Evolutionary conservation across 2,888 invertebrate genomes (phyloP).

Genomic region (Globia sparganii): DNA sequence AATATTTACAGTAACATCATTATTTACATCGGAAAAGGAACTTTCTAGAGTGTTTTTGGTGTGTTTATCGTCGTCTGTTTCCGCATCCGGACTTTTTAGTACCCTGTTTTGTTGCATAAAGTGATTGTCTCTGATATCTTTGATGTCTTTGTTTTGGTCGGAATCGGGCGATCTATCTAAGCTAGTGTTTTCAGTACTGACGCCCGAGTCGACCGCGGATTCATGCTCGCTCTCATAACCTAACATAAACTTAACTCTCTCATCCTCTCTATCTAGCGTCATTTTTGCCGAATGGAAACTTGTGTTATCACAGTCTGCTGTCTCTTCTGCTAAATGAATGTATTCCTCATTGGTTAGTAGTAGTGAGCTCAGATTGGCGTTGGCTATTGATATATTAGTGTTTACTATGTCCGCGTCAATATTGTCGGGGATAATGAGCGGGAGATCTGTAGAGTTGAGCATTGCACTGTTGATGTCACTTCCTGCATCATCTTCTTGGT

Average conservation of each 20-base stretch:
- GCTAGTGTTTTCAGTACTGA: constrained; percentile 94
- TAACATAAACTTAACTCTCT: constrained; percentile 86
- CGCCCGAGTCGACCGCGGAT: constrained; percentile 91
- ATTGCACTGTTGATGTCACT: constrained; percentile 75
- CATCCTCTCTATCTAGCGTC: constrained; percentile 77
- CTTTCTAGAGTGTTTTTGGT: constrained; percentile 77
- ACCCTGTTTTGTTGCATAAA: constrained; percentile 87
- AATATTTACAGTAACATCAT: constrained; percentile 80
- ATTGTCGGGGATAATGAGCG: constrained; percentile 84
- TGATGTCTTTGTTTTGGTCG: constrained; percentile 84
- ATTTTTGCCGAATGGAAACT: constrained; percentile 84
- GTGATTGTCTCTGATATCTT: constrained; percentile 73
- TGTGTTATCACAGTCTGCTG: constrained; percentile 74
- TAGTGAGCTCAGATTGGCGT: constrained; percentile 91
- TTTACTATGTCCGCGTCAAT: constrained; percentile 84
- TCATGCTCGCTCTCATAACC: constrained; percentile 89
- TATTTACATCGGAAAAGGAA: constrained; percentile 80
- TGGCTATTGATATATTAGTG: constrained; percentile 91
- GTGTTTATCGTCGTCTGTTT: constrained; percentile 68
- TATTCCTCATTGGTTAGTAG: constrained; percentile 89
- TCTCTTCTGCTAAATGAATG: constrained; percentile 77
- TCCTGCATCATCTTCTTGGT: constrained; percentile 80
- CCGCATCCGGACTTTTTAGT: constrained; percentile 78
- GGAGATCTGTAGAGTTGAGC: constrained; percentile 77
- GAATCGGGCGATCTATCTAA: constrained; percentile 92